These are phyloP conservation scores for Diabrotica undecimpunctata DNA, from an alignment of 1,140 invertebrate species.

Conservation along the genomic window DNA sequence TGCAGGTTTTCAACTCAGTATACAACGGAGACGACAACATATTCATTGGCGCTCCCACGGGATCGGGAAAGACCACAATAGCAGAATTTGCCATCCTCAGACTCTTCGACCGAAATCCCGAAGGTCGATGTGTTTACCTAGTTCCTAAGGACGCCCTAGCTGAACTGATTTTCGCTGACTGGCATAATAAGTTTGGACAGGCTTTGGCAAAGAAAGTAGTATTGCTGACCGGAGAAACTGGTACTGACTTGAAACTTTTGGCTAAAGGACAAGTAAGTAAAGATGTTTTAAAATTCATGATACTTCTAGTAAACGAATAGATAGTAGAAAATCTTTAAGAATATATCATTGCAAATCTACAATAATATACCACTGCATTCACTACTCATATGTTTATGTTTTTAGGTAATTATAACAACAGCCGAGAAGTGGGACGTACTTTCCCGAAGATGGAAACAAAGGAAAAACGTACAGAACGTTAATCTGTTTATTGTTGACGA, in stretches of 20 bases:
- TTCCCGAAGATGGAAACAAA: slow-evolving; percentile 96
- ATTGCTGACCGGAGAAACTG: slow-evolving; percentile 95
- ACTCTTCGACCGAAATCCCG: slow-evolving; percentile 71
- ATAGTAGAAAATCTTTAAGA: too few relatives aligned
- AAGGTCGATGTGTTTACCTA: slow-evolving; percentile 86
- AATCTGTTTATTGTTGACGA: slow-evolving; percentile 98
- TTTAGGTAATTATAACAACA: slow-evolving; percentile 80
- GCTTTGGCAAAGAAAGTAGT: slow-evolving; percentile 85
- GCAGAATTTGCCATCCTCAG: slow-evolving; percentile 96
- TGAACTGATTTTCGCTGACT: slow-evolving; percentile 86
- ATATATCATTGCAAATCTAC: too few relatives aligned
- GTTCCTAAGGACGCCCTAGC: slow-evolving; percentile 89
- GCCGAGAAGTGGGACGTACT: slow-evolving; percentile 99
- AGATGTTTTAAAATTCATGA: too few relatives aligned
- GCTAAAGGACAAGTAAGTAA: slow-evolving; percentile 75
- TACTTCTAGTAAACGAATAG: too few relatives aligned
- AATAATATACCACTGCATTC: too few relatives aligned
- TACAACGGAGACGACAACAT: slow-evolving; percentile 99
- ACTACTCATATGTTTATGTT: neutral
- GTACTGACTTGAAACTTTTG: slow-evolving; percentile 90
- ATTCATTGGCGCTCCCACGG: slow-evolving; percentile 96
- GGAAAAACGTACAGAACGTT: slow-evolving; percentile 97
- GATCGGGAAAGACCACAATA: slow-evolving; percentile 94
- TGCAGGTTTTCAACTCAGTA: slow-evolving; percentile 89
- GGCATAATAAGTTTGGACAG: slow-evolving; percentile 83